Conservation (phyloP, 1,140 invertebrate genomes). For the Listronotus bonariensis region DNA sequence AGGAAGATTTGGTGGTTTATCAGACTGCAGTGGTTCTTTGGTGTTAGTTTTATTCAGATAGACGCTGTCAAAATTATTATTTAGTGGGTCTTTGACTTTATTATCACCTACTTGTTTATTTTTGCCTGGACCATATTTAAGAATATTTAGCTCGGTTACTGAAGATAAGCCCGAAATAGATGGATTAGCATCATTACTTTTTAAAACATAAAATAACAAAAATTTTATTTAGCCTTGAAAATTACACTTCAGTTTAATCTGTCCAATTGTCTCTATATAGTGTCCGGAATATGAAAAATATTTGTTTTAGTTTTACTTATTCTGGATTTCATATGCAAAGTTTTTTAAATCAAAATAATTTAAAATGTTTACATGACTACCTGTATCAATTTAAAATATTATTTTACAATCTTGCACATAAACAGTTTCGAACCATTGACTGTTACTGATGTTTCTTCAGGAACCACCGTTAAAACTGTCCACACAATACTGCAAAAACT, state of each 20-base stretch:
- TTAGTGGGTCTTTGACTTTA: no score
- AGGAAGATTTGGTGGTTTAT: no score
- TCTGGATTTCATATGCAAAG: background rate
- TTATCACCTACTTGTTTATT: no score
- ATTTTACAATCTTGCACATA: background rate
- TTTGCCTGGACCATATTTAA: no score
- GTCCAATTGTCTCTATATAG: background rate
- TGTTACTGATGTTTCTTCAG: background rate
- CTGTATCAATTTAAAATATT: constrained; percentile 1
- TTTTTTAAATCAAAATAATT: background rate
- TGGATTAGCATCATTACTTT: no score
- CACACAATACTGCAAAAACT: background rate
- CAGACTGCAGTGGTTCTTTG: no score
- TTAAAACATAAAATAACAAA: no score
- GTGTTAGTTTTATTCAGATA: no score
- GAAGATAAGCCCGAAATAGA: no score
- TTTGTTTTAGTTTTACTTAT: background rate
- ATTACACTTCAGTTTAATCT: background rate
- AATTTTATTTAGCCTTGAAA: no score
- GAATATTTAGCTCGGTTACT: no score
- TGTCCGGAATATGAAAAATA: background rate
- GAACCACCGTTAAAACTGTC: background rate
- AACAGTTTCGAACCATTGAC: constrained; percentile 1
- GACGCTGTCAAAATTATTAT: no score
- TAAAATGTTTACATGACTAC: constrained; percentile 7